Percentiles rank a stretch among this genome's conserved stretches.
phyloP scores from a whole-genome alignment of 2,888 invertebrate genomes.

The Cecidostiba fungosa region DNA sequence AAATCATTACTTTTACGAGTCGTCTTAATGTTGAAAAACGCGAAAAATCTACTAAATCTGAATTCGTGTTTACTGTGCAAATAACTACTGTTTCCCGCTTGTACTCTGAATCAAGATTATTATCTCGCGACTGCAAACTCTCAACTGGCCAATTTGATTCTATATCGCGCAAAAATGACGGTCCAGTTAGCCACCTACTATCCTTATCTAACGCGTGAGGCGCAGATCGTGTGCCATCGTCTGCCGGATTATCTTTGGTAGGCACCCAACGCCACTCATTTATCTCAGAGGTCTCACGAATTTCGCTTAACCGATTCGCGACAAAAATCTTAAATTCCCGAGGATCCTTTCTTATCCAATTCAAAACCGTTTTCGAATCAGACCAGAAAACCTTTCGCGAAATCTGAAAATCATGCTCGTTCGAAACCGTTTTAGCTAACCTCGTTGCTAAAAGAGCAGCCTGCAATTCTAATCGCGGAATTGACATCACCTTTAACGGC shows the following conservation, averaged over 20 bases:
- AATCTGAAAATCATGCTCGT: constrained; percentile 5
- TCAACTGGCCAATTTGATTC: neutral
- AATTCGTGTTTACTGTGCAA: neutral
- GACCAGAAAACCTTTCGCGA: neutral
- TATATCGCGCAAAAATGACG: constrained; percentile 39
- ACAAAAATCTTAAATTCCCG: constrained; percentile 3
- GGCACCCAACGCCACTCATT: constrained; percentile 22
- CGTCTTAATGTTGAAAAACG: neutral
- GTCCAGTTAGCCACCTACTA: constrained; percentile 46
- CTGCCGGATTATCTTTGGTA: constrained; percentile 30
- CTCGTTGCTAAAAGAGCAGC: constrained; percentile 6
- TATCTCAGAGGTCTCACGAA: neutral
- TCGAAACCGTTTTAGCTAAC: neutral
- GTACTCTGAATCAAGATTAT: too few species aligned
- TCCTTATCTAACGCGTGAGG: neutral
- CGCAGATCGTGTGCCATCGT: constrained; percentile 20
- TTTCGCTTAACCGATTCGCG: neutral
- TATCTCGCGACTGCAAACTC: neutral
- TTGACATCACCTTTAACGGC: neutral
- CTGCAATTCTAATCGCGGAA: constrained; percentile 43
- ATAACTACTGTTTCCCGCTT: too few species aligned
- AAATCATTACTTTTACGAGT: neutral
- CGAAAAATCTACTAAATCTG: neutral
- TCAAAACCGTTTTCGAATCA: constrained; percentile 10
- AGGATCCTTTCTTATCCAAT: constrained; percentile 16